phyloP scores from a whole-genome alignment of 2,113 vertebrate genomes.

The Raja brachyura region DNA sequence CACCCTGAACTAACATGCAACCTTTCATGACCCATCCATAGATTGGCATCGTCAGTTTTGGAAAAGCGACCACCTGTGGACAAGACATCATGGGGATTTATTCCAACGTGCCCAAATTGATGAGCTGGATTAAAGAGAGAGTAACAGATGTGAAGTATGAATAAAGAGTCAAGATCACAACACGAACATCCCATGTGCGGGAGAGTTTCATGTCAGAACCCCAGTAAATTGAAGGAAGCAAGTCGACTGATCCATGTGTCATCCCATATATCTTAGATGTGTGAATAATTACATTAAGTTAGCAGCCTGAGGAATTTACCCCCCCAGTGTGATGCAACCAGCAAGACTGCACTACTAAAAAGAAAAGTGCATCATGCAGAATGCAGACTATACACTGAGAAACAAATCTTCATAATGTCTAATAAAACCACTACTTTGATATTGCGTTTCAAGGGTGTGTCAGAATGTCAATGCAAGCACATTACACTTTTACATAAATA shows the following conservation, averaged over 20 bases:
- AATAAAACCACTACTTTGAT: too few relatives aligned
- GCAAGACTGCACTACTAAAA: too few relatives aligned
- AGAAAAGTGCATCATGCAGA: too few relatives aligned
- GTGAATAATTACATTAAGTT: background rate
- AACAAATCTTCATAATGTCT: too few relatives aligned
- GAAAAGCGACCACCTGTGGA: background rate
- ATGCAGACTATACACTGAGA: too few relatives aligned
- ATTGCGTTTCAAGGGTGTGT: too few relatives aligned
- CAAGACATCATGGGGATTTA: constrained; percentile 33
- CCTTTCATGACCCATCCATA: background rate
- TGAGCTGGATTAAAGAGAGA: constrained; percentile 15
- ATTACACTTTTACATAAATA: background rate
- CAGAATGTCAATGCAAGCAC: too few relatives aligned
- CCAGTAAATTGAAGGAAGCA: background rate
- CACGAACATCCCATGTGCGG: background rate
- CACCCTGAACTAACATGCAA: background rate
- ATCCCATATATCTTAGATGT: background rate
- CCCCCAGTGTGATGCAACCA: background rate
- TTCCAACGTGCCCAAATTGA: constrained; percentile 12
- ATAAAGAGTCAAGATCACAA: background rate
- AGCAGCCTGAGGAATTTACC: background rate
- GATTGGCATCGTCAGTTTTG: constrained; percentile 36
- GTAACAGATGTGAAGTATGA: constrained; percentile 33
- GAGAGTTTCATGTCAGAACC: background rate
- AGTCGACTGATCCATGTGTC: background rate